Conservation (phyloP, 1,140 invertebrate genomes). For the Hormaphis cornu region DNA sequence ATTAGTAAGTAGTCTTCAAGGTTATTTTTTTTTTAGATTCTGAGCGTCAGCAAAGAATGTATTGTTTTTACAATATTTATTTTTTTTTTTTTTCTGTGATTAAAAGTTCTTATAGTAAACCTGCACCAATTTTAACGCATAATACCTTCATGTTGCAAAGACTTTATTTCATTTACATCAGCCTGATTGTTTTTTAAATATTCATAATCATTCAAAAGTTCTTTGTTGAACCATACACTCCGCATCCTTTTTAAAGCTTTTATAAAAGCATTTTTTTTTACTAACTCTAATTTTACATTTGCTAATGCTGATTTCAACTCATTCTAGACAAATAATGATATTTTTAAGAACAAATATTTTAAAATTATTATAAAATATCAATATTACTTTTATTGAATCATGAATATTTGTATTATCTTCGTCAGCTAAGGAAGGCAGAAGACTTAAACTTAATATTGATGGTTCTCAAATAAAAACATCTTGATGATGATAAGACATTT, state of each 20-base stretch:
- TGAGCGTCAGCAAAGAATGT: no score
- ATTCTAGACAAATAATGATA: neutral
- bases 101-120: no score
- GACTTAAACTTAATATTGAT: constrained; percentile 10
- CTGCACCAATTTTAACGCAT: neutral
- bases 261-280: constrained; percentile 15
- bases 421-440: neutral
- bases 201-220: constrained; percentile 12
- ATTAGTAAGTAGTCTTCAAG: neutral
- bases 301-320: neutral
- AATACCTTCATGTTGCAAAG: constrained; percentile 7
- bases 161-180: neutral
- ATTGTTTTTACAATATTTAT: no score
- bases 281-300: neutral
- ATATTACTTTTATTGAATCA: neutral
- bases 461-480: constrained; percentile 5
- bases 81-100: no score
- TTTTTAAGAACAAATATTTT: neutral
- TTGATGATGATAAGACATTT: constrained; percentile 14
- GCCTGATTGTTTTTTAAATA: neutral
- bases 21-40: no score
- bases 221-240: constrained; percentile 2
- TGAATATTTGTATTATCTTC: constrained; percentile 5
- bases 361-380: neutral
- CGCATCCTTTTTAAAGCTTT: constrained; percentile 20